Conservation (phyloP, 2,113 vertebrate genomes). For the Pavo muticus region DNA sequence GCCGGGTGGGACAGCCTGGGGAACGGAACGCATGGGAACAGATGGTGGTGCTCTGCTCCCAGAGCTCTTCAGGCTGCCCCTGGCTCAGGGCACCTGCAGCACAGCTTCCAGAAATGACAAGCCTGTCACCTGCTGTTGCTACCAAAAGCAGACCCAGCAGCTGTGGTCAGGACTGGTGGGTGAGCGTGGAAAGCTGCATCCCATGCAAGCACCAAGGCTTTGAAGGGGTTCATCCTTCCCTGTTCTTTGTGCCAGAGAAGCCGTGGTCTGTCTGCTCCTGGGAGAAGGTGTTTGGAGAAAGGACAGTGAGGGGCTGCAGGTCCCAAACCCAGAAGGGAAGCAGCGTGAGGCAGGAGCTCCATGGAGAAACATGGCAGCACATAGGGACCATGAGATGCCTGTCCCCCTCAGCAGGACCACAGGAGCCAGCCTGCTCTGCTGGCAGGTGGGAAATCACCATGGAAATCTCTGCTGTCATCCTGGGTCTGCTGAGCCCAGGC, state of each 20-base stretch:
- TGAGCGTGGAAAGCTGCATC: accelerated
- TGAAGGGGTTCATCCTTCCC: background rate
- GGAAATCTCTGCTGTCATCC: background rate
- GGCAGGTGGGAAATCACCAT: background rate
- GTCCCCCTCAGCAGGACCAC: background rate
- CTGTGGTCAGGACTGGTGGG: background rate
- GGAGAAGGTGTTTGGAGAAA: background rate
- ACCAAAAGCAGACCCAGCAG: background rate
- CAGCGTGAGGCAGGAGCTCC: background rate
- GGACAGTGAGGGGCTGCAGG: background rate
- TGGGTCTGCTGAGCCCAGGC: background rate
- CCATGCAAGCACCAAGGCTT: background rate
- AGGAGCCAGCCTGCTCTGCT: background rate
- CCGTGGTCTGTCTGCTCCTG: background rate
- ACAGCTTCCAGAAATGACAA: background rate
- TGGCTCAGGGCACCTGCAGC: background rate
- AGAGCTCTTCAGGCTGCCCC: background rate
- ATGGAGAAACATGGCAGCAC: background rate
- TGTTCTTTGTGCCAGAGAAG: background rate
- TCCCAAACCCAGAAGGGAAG: background rate
- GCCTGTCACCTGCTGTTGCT: background rate
- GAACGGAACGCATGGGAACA: background rate
- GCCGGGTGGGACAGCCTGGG: background rate
- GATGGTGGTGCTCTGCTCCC: background rate
- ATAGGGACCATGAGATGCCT: accelerated